These are phyloP conservation scores for Caenorhabditis sp. DNA, from an alignment of 2,888 invertebrate genomes.

Conservation along the genomic window DNA sequence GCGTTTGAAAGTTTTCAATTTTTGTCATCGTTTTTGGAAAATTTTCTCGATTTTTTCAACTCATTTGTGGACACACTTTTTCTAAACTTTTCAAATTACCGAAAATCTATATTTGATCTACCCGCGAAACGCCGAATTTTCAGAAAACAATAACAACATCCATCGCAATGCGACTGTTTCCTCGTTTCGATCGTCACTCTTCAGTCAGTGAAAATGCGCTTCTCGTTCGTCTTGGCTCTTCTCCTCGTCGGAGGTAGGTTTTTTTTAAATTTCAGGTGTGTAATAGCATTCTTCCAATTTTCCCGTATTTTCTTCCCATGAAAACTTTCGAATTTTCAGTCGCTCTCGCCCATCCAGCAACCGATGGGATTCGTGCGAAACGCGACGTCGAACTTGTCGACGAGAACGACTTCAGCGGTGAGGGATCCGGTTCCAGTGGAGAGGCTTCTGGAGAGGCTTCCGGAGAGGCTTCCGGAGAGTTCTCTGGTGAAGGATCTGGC, in stretches of 20 bases:
- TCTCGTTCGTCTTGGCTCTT: conserved; percentile 34
- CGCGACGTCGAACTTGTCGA: conserved; percentile 13
- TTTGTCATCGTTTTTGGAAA: not conserved
- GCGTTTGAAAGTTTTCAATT: not conserved
- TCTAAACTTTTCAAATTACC: not conserved
- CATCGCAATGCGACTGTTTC: not conserved
- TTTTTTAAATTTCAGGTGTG: not conserved
- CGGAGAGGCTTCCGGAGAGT: conserved; percentile 15
- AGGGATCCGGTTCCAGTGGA: conserved; percentile 10
- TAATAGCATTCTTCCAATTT: too few relatives aligned
- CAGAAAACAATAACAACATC: not conserved
- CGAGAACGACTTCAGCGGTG: not conserved
- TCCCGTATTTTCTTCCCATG: not conserved
- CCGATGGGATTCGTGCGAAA: conserved; percentile 33
- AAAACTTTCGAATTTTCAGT: conserved; percentile 14
- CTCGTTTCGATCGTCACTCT: not conserved
- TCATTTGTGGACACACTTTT: not conserved
- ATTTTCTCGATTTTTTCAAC: not conserved
- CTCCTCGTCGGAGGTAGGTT: conserved; percentile 58
- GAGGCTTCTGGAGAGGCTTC: conserved; percentile 18
- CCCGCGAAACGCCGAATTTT: conserved; percentile 10
- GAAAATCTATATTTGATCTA: conserved; percentile 12
- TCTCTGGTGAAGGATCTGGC: conserved; percentile 31
- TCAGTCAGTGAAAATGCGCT: conserved; percentile 32
- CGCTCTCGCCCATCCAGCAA: conserved; percentile 40